Conservation (phyloP, 2,113 vertebrate species). For the Proteles cristata region DNA sequence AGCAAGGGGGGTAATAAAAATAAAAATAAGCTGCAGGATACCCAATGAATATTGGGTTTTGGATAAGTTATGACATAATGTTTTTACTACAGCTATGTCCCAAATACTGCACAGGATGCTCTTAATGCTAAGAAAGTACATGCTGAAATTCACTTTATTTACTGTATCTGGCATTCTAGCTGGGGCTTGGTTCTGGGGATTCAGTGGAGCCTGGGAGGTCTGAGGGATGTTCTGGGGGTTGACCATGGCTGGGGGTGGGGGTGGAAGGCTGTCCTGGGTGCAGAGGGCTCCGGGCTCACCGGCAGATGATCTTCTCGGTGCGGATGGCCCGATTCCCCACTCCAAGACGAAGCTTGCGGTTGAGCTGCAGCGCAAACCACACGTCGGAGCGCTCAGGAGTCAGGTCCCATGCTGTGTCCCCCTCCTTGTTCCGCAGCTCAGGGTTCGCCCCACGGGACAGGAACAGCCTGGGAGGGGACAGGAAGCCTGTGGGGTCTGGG, state of each 20-base stretch:
- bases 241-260: rapidly evolving
- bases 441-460: slow-evolving; percentile 94
- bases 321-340: slow-evolving; percentile 91
- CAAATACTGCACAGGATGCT: not conserved
- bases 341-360: slow-evolving; percentile 92
- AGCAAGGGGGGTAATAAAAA: not conserved
- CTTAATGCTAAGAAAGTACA: not conserved
- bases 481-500: too few species aligned
- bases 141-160: not conserved
- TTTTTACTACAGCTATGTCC: not conserved
- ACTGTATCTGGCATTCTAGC: not conserved
- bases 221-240: too few species aligned
- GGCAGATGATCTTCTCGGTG: slow-evolving; percentile 94
- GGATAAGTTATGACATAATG: not conserved
- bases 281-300: slow-evolving; percentile 78
- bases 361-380: slow-evolving; percentile 95
- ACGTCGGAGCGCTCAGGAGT: slow-evolving; percentile 91
- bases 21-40: not conserved
- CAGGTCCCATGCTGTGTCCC: slow-evolving; percentile 92
- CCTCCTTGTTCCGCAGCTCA: slow-evolving; percentile 93
- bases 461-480: slow-evolving; percentile 88
- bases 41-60: not conserved
- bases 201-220: not conserved
- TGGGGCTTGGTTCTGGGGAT: too few species aligned
- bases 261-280: rapidly evolving